Conservation (phyloP, 1,140 invertebrate species). For the Anthonomus grandis region DNA sequence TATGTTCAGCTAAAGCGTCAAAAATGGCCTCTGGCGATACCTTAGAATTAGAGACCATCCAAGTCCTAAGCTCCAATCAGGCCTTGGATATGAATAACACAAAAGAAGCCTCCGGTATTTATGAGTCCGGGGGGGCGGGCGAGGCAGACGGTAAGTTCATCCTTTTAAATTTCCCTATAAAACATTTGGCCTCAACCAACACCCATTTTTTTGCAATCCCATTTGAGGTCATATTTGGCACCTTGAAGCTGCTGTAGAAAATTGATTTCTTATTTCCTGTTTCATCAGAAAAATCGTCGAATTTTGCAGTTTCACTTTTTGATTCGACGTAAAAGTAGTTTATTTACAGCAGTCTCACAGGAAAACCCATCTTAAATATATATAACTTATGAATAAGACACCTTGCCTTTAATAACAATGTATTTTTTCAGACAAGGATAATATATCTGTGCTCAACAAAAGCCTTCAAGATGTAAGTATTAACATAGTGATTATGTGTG, state of each 20-base stretch:
- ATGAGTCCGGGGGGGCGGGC: conserved; percentile 32
- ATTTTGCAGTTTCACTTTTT: background rate
- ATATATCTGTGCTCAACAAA: conserved; percentile 25
- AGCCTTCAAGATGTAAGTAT: conserved; percentile 37
- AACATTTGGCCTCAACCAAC: background rate
- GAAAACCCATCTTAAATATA: too few species aligned
- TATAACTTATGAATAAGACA: background rate
- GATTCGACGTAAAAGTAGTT: background rate
- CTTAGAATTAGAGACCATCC: conserved; percentile 64
- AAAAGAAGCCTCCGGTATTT: conserved; percentile 35
- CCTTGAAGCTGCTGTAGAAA: conserved; percentile 3
- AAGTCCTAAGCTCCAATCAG: conserved; percentile 51
- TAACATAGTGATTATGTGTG: too few species aligned
- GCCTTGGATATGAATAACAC: conserved; percentile 37
- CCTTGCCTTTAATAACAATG: too few species aligned
- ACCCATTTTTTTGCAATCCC: conserved; percentile 1
- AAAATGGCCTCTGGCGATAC: conserved; percentile 69
- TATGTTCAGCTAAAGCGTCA: too few species aligned
- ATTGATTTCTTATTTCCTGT: background rate
- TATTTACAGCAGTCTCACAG: background rate
- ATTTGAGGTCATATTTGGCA: conserved; percentile 15
- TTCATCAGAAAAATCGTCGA: background rate
- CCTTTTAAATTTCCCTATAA: conserved; percentile 10
- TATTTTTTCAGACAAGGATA: conserved; percentile 35
- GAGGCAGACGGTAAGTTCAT: conserved; percentile 37